Conservation (phyloP, 2,888 invertebrate genomes). For the Melipona bicolor region DNA sequence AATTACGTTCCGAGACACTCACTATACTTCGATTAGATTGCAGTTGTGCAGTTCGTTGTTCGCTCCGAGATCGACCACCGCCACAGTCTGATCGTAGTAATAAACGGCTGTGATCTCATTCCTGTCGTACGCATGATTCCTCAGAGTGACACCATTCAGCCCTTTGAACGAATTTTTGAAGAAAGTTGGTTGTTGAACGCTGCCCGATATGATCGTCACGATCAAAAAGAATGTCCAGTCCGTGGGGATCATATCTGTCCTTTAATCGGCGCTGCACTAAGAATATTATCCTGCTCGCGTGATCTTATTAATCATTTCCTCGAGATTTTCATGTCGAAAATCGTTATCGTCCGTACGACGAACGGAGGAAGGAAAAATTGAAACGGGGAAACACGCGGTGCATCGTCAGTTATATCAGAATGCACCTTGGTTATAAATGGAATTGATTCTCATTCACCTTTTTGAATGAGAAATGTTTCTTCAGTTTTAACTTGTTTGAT, state of each 20-base stretch:
- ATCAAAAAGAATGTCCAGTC: slow-evolving; percentile 43
- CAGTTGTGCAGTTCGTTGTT: slow-evolving; percentile 90
- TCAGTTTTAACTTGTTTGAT: slow-evolving; percentile 10
- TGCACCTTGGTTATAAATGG: not conserved
- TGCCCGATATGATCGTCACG: slow-evolving; percentile 44
- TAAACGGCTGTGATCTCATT: slow-evolving; percentile 85
- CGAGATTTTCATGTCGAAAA: not conserved
- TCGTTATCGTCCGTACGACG: not conserved
- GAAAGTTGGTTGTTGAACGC: slow-evolving; percentile 73
- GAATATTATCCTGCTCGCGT: slow-evolving; percentile 3
- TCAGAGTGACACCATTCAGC: slow-evolving; percentile 62
- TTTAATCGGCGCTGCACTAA: not conserved
- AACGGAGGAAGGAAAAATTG: not conserved
- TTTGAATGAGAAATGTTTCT: not conserved
- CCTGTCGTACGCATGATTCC: slow-evolving; percentile 13
- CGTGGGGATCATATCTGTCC: slow-evolving; percentile 20
- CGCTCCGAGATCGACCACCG: slow-evolving; percentile 91
- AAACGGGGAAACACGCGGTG: not conserved
- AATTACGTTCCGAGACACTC: slow-evolving; percentile 85
- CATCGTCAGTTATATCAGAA: not conserved
- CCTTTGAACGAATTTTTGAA: slow-evolving; percentile 75
- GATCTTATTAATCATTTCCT: slow-evolving; percentile 4
- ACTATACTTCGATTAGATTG: slow-evolving; percentile 94
- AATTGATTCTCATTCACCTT: slow-evolving; percentile 3
- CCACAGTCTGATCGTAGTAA: slow-evolving; percentile 92